Evolutionary conservation across 64 coral and sea anemone genomes (phyloP).

Genomic region (Catalaphyllia jardinei): DNA sequence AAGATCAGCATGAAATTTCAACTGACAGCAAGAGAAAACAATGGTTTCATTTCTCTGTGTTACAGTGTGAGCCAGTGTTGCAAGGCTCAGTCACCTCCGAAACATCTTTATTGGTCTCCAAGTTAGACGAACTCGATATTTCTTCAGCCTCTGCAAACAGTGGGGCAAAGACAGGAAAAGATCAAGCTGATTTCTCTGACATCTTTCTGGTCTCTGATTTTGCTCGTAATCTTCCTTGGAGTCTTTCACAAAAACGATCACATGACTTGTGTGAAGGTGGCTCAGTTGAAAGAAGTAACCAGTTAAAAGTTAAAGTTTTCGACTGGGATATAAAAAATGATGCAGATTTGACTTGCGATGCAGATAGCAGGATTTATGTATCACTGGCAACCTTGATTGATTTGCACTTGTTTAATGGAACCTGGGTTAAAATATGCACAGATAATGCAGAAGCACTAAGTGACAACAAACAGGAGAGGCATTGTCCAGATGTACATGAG

Average conservation of each 20-base stretch:
- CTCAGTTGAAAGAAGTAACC: neutral
- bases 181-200: neutral
- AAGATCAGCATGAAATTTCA: neutral
- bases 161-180: neutral
- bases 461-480: neutral
- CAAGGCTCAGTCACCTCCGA: slow-evolving; percentile 22
- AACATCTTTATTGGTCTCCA: slow-evolving; percentile 8
- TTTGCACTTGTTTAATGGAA: slow-evolving; percentile 66
- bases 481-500: neutral
- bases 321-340: neutral
- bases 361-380: slow-evolving; percentile 65
- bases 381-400: slow-evolving; percentile 61
- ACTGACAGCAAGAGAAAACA: neutral
- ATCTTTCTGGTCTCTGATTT: slow-evolving; percentile 31
- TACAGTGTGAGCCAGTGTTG: slow-evolving; percentile 26
- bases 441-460: neutral
- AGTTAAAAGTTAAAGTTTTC: neutral
- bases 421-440: slow-evolving; percentile 75
- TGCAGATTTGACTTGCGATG: neutral
- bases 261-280: neutral
- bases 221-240: neutral
- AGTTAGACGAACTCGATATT: neutral
- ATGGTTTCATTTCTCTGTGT: neutral
- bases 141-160: neutral
- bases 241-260: neutral